Conservation (phyloP, 2,113 vertebrate genomes). For the Nesogale talazaci region DNA sequence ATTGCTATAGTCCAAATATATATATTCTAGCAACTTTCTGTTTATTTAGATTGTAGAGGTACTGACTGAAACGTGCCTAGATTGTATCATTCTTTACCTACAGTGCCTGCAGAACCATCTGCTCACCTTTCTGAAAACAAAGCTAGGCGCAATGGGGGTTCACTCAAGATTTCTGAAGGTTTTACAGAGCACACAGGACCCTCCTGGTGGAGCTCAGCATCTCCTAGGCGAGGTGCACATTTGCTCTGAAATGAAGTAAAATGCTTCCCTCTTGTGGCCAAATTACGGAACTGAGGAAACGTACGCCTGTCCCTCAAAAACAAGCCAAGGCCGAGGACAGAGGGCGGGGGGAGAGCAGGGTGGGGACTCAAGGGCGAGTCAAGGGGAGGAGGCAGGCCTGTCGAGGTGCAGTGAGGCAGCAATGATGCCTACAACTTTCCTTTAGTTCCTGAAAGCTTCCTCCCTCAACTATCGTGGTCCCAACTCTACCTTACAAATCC, state of each 20-base stretch:
- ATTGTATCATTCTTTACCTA: conserved; percentile 6
- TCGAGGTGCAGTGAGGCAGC: too few relatives aligned
- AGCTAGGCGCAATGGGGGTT: background rate
- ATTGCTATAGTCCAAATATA: too few relatives aligned
- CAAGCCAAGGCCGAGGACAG: fast-evolving
- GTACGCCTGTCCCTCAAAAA: fast-evolving
- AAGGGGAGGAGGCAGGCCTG: too few relatives aligned
- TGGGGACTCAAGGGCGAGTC: too few relatives aligned
- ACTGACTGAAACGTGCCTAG: background rate
- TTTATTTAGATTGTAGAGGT: background rate
- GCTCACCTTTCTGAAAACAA: background rate
- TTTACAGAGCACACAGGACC: background rate
- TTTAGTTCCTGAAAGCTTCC: too few relatives aligned
- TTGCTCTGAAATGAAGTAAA: conserved; percentile 48
- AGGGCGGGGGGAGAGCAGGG: too few relatives aligned
- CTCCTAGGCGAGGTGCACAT: fast-evolving
- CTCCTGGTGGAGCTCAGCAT: background rate
- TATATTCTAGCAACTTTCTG: background rate
- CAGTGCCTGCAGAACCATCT: background rate
- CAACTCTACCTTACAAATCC: too few relatives aligned
- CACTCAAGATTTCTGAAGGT: background rate
- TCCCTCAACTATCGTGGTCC: too few relatives aligned
- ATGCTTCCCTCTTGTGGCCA: conserved; percentile 80
- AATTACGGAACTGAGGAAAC: background rate
- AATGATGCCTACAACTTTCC: too few relatives aligned